phyloP scores from a whole-genome alignment of 2,113 vertebrate species.

The Bos indicus region DNA sequence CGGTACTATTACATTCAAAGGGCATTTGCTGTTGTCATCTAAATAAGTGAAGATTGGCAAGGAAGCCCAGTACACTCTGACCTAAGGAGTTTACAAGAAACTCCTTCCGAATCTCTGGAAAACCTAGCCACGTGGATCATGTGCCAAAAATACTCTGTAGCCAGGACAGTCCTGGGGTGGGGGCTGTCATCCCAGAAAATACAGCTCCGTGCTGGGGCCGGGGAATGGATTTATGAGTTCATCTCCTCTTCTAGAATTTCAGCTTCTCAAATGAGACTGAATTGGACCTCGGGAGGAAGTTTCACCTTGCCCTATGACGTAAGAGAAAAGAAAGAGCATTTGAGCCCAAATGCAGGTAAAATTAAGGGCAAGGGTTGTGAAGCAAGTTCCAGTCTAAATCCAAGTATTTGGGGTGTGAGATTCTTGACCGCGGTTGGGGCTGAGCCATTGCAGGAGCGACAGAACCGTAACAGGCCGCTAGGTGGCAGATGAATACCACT shows the following conservation, averaged over 20 bases:
- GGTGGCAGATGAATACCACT: constrained; percentile 39
- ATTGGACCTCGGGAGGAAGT: neutral
- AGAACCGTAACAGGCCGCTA: fast-evolving
- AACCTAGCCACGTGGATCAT: no score
- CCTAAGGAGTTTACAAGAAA: neutral
- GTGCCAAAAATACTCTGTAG: neutral
- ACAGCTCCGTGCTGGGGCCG: fast-evolving
- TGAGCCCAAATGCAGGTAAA: neutral
- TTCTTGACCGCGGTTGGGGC: fast-evolving
- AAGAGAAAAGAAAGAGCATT: neutral
- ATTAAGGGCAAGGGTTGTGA: neutral
- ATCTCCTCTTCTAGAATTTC: neutral
- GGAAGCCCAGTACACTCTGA: neutral
- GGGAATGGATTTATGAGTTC: neutral
- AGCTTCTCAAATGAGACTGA: neutral
- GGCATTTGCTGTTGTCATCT: neutral
- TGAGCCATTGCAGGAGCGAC: fast-evolving
- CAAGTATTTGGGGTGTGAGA: neutral
- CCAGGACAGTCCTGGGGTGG: fast-evolving
- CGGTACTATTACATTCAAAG: fast-evolving
- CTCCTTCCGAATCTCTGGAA: neutral
- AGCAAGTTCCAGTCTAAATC: neutral
- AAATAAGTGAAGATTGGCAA: neutral
- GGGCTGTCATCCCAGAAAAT: fast-evolving
- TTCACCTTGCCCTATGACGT: neutral